phyloP scores from a whole-genome alignment of 2,888 invertebrate genomes.

The Amorpha juglandis region DNA sequence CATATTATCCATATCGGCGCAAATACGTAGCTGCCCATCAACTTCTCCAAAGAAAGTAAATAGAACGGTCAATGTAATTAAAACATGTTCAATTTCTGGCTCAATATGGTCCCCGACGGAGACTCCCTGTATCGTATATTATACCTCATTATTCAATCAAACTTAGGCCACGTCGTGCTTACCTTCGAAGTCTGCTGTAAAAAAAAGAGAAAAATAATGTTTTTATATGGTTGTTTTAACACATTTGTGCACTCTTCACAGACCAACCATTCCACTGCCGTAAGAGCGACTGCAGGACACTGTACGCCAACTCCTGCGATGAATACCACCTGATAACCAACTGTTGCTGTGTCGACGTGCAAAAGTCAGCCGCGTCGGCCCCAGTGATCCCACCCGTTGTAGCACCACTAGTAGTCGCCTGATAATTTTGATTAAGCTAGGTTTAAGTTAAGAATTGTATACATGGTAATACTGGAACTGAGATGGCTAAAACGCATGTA shows the following conservation, averaged over 20 bases:
- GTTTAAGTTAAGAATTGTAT: background rate
- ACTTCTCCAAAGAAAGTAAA: no score
- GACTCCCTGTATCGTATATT: no score
- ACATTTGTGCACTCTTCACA: background rate
- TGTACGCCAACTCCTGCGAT: slow-evolving; percentile 89
- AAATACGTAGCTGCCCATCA: no score
- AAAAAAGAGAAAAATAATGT: no score
- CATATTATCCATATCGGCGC: no score
- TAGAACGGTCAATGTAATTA: no score
- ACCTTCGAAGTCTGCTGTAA: no score
- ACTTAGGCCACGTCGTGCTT: no score
- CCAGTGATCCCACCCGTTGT: slow-evolving; percentile 44
- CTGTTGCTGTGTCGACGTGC: slow-evolving; percentile 88
- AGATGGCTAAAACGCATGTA: background rate
- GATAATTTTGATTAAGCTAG: background rate
- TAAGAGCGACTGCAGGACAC: slow-evolving; percentile 87
- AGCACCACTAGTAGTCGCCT: slow-evolving; percentile 35
- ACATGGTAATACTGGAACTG: background rate
- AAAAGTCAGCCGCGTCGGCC: slow-evolving; percentile 53
- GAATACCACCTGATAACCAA: slow-evolving; percentile 89
- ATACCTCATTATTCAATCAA: no score
- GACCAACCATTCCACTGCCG: slow-evolving; percentile 80
- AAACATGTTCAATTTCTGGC: no score
- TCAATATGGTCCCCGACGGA: no score
- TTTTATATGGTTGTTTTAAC: no score